phyloP scores from a whole-genome alignment of 2,888 invertebrate genomes.

The Anoplius nigerrimus region DNA sequence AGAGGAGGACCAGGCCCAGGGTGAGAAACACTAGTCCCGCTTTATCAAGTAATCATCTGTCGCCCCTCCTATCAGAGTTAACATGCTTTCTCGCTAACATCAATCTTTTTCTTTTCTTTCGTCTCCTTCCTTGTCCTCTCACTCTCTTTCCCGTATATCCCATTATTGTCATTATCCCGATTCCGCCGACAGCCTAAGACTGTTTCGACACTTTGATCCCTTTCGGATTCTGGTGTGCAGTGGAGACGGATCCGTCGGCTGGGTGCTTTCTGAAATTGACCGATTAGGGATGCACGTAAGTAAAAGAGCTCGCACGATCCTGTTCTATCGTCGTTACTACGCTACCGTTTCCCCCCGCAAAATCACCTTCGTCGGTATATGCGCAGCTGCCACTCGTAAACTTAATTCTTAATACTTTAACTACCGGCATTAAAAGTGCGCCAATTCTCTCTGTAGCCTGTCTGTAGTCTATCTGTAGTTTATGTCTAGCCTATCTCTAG shows the following conservation, averaged over 20 bases:
- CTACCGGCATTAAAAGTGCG: no score
- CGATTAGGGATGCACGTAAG: slow-evolving; percentile 95
- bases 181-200: slow-evolving; percentile 79
- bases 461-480: no score
- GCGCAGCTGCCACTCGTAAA: no score
- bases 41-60: slow-evolving; percentile 50
- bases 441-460: no score
- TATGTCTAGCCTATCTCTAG: no score
- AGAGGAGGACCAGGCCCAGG: slow-evolving; percentile 89
- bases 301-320: slow-evolving; percentile 53
- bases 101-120: neutral
- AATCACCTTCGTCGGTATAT: no score
- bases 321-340: neutral
- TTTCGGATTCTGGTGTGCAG: slow-evolving; percentile 97
- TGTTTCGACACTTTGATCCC: slow-evolving; percentile 96
- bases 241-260: slow-evolving; percentile 97
- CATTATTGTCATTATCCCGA: slow-evolving; percentile 24
- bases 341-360: no score
- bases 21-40: slow-evolving; percentile 74
- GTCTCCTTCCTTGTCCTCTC: no score
- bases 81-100: neutral
- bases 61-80: slow-evolving; percentile 6
- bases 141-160: slow-evolving; percentile 1
- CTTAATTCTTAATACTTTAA: no score
- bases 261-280: slow-evolving; percentile 98